Base-by-base conservation (phyloP, 2,113 vertebrate species). In the Brachionichthys hirsutus region DNA sequence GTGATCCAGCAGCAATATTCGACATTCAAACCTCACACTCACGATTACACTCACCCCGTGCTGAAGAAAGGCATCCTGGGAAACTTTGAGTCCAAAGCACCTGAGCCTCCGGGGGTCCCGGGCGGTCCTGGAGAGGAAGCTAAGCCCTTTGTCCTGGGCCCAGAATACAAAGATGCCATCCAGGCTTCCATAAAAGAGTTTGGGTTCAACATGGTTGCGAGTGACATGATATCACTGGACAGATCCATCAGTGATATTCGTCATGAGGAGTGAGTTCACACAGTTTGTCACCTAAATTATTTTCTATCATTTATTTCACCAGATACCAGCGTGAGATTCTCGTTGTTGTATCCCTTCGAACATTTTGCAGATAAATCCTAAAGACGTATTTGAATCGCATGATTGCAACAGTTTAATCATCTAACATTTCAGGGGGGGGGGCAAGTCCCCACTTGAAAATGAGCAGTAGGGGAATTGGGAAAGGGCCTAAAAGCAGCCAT, bases 171-270 rank as follows among this genome's bases (percentile, higher is more conserved):
- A 84, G 94, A 96, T 3, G 80, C 93, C 0, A 59, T 94, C 81
- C 95, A 97, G 90, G 91, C 91, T 79, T 95, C 95, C 88, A 94
- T 99, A 85, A 98, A 96, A 80, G 97, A 99, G 83, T 99, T 98
- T 87, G 97, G 97, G 73, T 99, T 99, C 91, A 99, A 99, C 86
- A 99, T 99, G 97, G 97, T 98, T 77, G 97, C 94, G 36, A 99
- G 97, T 66, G 97, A 99, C 75, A 95, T 98, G 96, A 98, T 99
- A 89, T 99, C 97, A 0, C 88, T 99, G 81, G 97, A 99, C 86
- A 91, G 97, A 70, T 95, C 89, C 10, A 85, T 99, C 83, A 92
- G 86, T 67, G 97, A 99, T 77, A 85, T 99, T 49, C 93, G 97
- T 2, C 95, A 98, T 53, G 94, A 98, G 84, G 95, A 99, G 97